A percentile compares a stretch with the other conserved stretches of the same genome.
phyloP scores from a whole-genome alignment of 2,797 vertebrate genomes.

The Fistularia commersonii region DNA sequence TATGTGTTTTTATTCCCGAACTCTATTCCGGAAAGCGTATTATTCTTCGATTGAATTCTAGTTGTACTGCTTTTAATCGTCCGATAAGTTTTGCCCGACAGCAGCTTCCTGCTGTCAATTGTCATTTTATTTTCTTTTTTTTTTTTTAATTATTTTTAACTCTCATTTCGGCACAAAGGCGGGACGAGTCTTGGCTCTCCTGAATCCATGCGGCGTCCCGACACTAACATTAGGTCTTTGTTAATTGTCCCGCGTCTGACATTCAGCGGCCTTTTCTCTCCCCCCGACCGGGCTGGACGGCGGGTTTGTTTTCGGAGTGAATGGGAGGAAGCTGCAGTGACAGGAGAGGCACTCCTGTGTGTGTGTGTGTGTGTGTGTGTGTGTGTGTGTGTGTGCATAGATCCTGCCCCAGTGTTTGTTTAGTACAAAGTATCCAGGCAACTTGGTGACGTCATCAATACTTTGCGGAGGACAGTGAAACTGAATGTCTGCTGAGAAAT shows the following conservation, averaged over 20 bases:
- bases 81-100: too few relatives aligned
- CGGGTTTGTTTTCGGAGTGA: conserved; percentile 3
- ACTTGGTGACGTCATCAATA: conserved; percentile 39
- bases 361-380: conserved; percentile 9
- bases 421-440: conserved; percentile 42
- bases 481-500: conserved; percentile 31
- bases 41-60: too few relatives aligned
- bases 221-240: too few relatives aligned
- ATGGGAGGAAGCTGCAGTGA: conserved; percentile 9
- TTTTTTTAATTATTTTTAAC: too few relatives aligned
- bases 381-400: conserved; percentile 3
- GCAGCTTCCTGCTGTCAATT: too few relatives aligned
- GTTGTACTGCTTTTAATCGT: too few relatives aligned
- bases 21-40: too few relatives aligned
- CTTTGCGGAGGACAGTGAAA: conserved; percentile 40
- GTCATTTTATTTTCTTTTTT: too few relatives aligned
- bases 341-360: neutral
- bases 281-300: neutral
- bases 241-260: neutral
- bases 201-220: too few relatives aligned
- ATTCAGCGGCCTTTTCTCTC: neutral
- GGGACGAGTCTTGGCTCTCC: too few relatives aligned
- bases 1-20: too few relatives aligned
- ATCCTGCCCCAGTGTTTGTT: conserved; percentile 39
- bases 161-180: too few relatives aligned